phyloP scores from a whole-genome alignment of 2,888 invertebrate species.

The Synergus itoensis region DNA sequence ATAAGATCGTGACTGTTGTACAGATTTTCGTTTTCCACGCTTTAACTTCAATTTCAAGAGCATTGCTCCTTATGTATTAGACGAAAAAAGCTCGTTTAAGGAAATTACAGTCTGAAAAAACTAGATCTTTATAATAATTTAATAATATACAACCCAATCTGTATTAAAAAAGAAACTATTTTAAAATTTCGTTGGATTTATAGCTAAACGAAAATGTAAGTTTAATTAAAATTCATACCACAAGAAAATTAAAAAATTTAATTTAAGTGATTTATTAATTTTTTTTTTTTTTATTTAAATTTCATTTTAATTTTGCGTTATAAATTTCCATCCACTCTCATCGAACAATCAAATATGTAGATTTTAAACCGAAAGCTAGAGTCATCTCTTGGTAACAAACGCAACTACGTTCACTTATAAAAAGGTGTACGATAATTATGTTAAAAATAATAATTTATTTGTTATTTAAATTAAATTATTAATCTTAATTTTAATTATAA shows the following conservation, averaged over 20 bases:
- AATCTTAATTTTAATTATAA: not conserved
- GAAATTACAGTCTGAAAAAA: slow-evolving; percentile 1
- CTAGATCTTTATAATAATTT: no score
- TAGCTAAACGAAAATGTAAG: not conserved
- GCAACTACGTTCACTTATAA: not conserved
- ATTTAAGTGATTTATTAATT: no score
- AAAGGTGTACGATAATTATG: not conserved
- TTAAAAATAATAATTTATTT: not conserved
- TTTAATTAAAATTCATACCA: not conserved
- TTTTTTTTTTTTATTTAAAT: not conserved
- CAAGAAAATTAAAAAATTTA: not conserved
- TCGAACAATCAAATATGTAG: no score
- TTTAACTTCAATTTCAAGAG: slow-evolving; percentile 35
- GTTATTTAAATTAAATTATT: not conserved
- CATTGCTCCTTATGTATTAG: slow-evolving; percentile 19
- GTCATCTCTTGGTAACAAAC: not conserved
- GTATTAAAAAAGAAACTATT: no score
- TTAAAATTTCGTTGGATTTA: not conserved
- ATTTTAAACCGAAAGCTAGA: not conserved
- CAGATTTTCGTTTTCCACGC: slow-evolving; percentile 45
- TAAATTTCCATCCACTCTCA: no score
- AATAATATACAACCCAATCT: no score
- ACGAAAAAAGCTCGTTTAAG: slow-evolving; percentile 5
- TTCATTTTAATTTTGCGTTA: not conserved
- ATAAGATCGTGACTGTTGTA: slow-evolving; percentile 47